phyloP scores from a whole-genome alignment of 1,140 invertebrate genomes.

The Hypsibius dujardini region DNA sequence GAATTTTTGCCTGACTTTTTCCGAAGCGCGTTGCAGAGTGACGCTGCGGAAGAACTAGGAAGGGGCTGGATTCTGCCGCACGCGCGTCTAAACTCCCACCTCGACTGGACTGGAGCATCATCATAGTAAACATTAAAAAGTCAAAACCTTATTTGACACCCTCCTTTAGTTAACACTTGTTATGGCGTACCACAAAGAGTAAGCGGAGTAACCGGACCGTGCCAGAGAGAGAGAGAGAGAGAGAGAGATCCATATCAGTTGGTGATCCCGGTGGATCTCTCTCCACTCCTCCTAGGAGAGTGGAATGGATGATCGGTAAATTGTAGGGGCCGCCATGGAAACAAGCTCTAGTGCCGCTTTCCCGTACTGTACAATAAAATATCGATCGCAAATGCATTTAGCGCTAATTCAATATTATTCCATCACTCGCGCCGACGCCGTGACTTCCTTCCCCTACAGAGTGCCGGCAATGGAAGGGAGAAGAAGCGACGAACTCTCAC shows the following conservation, averaged over 20 bases:
- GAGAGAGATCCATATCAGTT: not conserved
- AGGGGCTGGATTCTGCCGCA: not conserved
- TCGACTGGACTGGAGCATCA: not conserved
- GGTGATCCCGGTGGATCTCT: not conserved
- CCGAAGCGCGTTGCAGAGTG: not conserved
- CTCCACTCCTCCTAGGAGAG: not conserved
- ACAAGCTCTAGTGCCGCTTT: not conserved
- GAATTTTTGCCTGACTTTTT: not conserved
- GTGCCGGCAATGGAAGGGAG: not conserved
- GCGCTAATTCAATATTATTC: conserved; percentile 16
- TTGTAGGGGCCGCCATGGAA: not conserved
- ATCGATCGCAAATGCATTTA: not conserved
- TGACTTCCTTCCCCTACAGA: not conserved
- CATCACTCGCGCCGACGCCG: not conserved
- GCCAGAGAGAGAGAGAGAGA: not conserved
- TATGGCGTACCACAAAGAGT: not conserved
- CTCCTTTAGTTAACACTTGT: too few relatives aligned
- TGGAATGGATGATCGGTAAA: not conserved
- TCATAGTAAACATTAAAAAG: not conserved
- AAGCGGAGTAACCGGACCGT: not conserved
- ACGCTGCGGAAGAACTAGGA: not conserved
- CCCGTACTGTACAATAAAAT: not conserved
- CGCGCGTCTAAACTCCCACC: not conserved
- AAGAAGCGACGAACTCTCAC: not conserved
- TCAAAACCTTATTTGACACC: too few relatives aligned